These are phyloP conservation scores for Archegozetes longisetosus DNA, from an alignment of 1,140 invertebrate genomes.

Conservation along the genomic window DNA sequence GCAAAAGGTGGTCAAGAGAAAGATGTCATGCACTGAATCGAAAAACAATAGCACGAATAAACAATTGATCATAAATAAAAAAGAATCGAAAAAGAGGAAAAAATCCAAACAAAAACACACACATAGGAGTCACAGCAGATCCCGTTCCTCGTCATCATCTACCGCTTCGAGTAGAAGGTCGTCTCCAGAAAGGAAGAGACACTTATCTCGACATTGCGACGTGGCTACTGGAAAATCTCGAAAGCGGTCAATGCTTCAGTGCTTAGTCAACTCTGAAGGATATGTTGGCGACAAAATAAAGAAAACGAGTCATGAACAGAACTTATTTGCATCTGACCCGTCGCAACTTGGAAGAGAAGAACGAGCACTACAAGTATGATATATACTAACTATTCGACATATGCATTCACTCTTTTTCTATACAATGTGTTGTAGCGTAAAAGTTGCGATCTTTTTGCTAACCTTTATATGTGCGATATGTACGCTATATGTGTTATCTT, in stretches of 20 bases:
- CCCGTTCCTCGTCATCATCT: background rate
- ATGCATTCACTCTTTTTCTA: too few relatives aligned
- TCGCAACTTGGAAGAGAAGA: conserved; percentile 15
- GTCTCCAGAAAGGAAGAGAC: background rate
- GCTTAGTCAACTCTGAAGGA: conserved; percentile 16
- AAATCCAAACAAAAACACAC: background rate
- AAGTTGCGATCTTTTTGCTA: too few relatives aligned
- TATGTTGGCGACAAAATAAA: conserved; percentile 16
- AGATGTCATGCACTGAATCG: too few relatives aligned
- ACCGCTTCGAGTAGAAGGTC: background rate
- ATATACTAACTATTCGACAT: too few relatives aligned
- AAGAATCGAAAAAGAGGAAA: background rate
- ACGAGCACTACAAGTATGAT: conserved; percentile 15
- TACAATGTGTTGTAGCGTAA: too few relatives aligned
- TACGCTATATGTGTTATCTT: too few relatives aligned
- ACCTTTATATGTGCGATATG: too few relatives aligned
- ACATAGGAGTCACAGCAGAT: background rate
- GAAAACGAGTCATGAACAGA: background rate
- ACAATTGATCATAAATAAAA: background rate
- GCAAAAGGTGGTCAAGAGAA: background rate
- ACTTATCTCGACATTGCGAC: background rate
- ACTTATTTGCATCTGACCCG: conserved; percentile 12
- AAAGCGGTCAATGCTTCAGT: conserved; percentile 15
- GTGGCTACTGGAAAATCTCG: background rate
- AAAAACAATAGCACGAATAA: background rate